phyloP scores from a whole-genome alignment of 2,113 vertebrate species.

The Nibea albiflora region DNA sequence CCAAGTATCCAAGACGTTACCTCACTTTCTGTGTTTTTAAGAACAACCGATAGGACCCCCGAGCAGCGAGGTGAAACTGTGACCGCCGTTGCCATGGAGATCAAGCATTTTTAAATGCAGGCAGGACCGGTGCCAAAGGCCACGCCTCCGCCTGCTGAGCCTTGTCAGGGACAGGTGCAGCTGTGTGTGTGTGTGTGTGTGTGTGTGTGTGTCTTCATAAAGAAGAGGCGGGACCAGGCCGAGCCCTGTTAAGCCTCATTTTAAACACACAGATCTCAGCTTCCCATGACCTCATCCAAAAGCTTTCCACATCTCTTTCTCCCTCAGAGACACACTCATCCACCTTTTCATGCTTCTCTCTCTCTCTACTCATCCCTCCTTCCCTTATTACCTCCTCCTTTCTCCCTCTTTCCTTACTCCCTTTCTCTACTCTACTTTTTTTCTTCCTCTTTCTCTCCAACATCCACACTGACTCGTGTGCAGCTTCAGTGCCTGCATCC shows the following conservation, averaged over 20 bases:
- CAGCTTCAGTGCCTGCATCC: neutral
- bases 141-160: conserved; percentile 70
- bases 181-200: conserved; percentile 54
- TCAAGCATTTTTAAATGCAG: conserved; percentile 53
- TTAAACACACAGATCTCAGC: conserved; percentile 60
- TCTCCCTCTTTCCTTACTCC: neutral
- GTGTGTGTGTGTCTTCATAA: conserved; percentile 29
- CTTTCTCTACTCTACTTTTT: neutral
- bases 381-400: neutral
- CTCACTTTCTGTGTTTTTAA: conserved; percentile 25
- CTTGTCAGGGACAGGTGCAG: conserved; percentile 77
- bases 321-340: conserved; percentile 28
- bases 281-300: conserved; percentile 76
- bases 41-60: conserved; percentile 29
- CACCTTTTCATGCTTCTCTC: conserved; percentile 25
- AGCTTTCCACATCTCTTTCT: conserved; percentile 51
- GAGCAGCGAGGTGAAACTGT: conserved; percentile 37
- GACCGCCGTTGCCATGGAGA: conserved; percentile 63
- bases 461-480: neutral
- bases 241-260: conserved; percentile 57
- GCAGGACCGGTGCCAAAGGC: conserved; percentile 60
- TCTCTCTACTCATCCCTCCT: conserved; percentile 21
- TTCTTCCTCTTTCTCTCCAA: neutral
- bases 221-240: conserved; percentile 35
- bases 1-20: conserved; percentile 7